phyloP scores from a whole-genome alignment of 2,113 vertebrate species.

The Perca fluviatilis region DNA sequence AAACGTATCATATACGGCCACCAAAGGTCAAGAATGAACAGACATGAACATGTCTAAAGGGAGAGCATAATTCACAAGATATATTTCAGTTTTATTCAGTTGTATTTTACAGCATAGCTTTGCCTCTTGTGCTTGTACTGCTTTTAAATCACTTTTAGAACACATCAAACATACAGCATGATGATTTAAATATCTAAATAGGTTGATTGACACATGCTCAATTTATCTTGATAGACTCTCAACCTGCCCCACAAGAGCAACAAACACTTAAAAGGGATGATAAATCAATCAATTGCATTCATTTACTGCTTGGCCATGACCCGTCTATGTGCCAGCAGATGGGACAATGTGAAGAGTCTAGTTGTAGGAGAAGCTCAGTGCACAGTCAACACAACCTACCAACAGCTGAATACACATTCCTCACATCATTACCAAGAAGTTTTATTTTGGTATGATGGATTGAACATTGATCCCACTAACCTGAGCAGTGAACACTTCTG shows the following conservation, averaged over 20 bases:
- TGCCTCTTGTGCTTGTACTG: neutral
- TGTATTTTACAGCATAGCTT: neutral
- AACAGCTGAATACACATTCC: constrained; percentile 56
- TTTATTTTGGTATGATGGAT: constrained; percentile 51
- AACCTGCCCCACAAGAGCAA: neutral
- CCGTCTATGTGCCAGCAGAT: constrained; percentile 5
- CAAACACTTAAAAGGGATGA: neutral
- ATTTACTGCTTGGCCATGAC: neutral
- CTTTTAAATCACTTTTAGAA: neutral
- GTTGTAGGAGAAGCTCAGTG: constrained; percentile 36
- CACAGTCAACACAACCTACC: constrained; percentile 44
- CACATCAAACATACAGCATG: neutral
- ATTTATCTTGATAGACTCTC: neutral
- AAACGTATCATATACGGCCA: too few species aligned
- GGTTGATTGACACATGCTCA: neutral
- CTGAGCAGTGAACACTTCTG: neutral
- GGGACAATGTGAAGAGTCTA: constrained; percentile 31
- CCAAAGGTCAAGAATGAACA: neutral
- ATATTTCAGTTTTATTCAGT: neutral
- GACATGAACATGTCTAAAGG: neutral
- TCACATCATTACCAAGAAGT: constrained; percentile 42
- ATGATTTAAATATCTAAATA: neutral
- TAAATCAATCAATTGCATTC: constrained; percentile 14
- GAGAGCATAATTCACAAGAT: neutral
- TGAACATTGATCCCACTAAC: constrained; percentile 11